These are phyloP conservation scores for Callospermophilus lateralis DNA, from an alignment of 2,113 vertebrate species.

Conservation along the genomic window DNA sequence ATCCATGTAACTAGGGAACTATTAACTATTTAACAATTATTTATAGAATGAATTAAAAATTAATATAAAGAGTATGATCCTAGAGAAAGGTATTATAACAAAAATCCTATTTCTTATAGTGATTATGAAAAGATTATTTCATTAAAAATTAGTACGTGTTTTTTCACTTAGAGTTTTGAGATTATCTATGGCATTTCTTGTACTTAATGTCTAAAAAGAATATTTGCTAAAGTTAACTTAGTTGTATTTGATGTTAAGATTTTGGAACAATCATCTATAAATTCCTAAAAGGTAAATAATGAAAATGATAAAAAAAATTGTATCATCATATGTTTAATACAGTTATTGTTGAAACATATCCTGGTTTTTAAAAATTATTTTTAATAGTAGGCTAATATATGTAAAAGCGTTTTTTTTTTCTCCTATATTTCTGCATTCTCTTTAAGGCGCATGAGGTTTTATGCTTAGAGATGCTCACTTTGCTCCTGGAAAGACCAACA, in stretches of 20 bases:
- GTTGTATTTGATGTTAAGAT: slow-evolving; percentile 23
- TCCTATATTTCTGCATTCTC: neutral
- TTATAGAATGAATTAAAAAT: slow-evolving; percentile 28
- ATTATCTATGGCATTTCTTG: neutral
- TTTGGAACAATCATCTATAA: slow-evolving; percentile 13
- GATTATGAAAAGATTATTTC: slow-evolving; percentile 43
- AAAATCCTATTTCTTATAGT: neutral
- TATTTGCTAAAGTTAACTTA: slow-evolving; percentile 16
- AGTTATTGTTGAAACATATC: neutral
- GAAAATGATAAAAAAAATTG: neutral
- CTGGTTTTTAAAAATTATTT: slow-evolving; percentile 4
- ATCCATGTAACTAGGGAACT: slow-evolving; percentile 34
- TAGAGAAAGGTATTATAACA: slow-evolving; percentile 1
- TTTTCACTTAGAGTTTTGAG: slow-evolving; percentile 43
- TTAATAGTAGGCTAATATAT: neutral
- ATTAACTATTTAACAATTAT: slow-evolving; percentile 24
- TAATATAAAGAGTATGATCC: neutral
- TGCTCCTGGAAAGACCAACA: slow-evolving; percentile 97
- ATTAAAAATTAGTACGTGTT: slow-evolving; percentile 14
- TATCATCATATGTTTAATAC: slow-evolving; percentile 1
- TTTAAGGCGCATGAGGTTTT: slow-evolving; percentile 97
- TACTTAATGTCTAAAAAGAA: neutral
- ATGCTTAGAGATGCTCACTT: slow-evolving; percentile 98
- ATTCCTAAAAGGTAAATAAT: slow-evolving; percentile 29
- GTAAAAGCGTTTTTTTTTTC: slow-evolving; percentile 29